phyloP scores from a whole-genome alignment of 2,113 vertebrate genomes.

The Dascyllus trimaculatus region DNA sequence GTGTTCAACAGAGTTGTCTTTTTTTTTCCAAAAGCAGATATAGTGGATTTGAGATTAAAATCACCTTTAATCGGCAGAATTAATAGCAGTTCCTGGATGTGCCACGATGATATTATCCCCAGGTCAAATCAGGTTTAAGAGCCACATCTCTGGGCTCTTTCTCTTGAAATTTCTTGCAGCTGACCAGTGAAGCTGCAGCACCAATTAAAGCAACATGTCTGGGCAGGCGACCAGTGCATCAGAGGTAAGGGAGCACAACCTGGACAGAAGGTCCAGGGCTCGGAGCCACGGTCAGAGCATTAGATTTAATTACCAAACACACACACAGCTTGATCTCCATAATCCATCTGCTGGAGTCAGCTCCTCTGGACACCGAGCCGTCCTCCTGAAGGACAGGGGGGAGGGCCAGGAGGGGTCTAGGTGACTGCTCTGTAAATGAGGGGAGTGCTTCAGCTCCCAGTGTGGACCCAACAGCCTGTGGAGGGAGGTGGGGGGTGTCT shows the following conservation, averaged over 20 bases:
- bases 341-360: constrained; percentile 78
- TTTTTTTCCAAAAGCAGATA: background rate
- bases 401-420: constrained; percentile 46
- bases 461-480: constrained; percentile 38
- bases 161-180: constrained; percentile 1
- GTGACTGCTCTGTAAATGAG: constrained; percentile 73
- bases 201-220: constrained; percentile 52
- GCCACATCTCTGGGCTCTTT: background rate
- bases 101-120: background rate
- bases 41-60: constrained; percentile 2
- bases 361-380: constrained; percentile 52
- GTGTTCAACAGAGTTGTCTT: background rate
- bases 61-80: background rate
- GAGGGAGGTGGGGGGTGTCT: constrained; percentile 34
- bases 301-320: constrained; percentile 77
- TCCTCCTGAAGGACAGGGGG: constrained; percentile 71
- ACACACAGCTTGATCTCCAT: constrained; percentile 77
- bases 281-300: constrained; percentile 56
- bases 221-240: constrained; percentile 41
- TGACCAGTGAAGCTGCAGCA: constrained; percentile 50
- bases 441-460: constrained; percentile 58
- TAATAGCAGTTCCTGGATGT: background rate
- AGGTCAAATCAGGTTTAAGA: constrained; percentile 15
- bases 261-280: constrained; percentile 70
- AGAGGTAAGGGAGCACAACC: constrained; percentile 58